These are phyloP conservation scores for Heterodera carotae DNA, from an alignment of 1,140 invertebrate species.

Conservation along the genomic window DNA sequence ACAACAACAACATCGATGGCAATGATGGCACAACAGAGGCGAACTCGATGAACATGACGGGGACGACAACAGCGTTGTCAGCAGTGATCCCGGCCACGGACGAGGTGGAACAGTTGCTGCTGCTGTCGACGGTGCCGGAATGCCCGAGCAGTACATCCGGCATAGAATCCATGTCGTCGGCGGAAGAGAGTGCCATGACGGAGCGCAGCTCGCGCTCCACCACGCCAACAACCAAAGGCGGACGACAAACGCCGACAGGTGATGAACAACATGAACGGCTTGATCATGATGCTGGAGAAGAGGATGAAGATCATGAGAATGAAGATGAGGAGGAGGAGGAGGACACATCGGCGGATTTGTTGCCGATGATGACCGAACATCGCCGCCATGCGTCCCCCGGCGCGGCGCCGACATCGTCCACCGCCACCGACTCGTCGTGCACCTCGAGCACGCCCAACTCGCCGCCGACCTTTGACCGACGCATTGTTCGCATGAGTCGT, in stretches of 20 bases:
- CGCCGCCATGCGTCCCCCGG: too few species aligned
- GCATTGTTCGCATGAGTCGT: slow-evolving; percentile 24
- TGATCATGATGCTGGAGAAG: neutral
- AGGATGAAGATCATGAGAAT: neutral
- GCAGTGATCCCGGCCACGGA: neutral
- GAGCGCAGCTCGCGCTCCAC: slow-evolving; percentile 2
- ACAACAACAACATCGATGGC: neutral
- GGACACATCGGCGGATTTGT: neutral
- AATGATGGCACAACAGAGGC: too few species aligned
- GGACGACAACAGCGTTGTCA: neutral
- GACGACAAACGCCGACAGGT: neutral
- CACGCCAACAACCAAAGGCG: slow-evolving; percentile 2
- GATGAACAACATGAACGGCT: neutral
- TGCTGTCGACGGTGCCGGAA: neutral
- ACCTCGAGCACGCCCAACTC: slow-evolving; percentile 24
- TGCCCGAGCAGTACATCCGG: slow-evolving; percentile 30
- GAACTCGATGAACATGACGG: slow-evolving; percentile 2
- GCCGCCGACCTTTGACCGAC: slow-evolving; percentile 26
- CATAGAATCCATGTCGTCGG: slow-evolving; percentile 27
- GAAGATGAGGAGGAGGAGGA: neutral
- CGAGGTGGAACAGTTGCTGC: neutral
- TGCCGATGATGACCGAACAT: neutral
- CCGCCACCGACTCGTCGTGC: slow-evolving; percentile 5
- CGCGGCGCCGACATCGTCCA: neutral
- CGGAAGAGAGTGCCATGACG: neutral